Evolutionary conservation across 2,113 vertebrate genomes (phyloP).

Genomic region (Cisticola juncidis): DNA sequence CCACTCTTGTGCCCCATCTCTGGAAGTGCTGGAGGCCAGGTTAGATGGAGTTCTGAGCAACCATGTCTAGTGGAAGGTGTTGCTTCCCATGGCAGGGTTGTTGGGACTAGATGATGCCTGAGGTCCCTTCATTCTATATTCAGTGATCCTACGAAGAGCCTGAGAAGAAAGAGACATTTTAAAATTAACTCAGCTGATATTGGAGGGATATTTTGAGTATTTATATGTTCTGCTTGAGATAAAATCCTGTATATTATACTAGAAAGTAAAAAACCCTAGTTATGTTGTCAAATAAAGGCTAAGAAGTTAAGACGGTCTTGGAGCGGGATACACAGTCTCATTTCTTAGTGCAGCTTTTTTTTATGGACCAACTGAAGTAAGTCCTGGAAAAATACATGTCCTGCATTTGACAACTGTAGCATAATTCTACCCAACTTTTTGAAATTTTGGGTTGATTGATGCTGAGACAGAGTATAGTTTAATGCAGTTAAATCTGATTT

Average conservation of each 20-base stretch:
- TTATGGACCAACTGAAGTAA: not conserved
- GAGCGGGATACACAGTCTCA: not conserved
- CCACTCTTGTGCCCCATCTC: not conserved
- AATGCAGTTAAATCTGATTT: not conserved
- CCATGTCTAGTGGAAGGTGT: not conserved
- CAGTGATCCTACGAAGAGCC: not conserved
- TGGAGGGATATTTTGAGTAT: not conserved
- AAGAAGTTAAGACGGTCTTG: not conserved
- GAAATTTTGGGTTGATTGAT: not conserved
- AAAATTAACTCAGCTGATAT: not conserved
- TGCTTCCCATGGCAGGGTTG: rapidly evolving
- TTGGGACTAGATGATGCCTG: not conserved
- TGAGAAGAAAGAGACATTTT: not conserved
- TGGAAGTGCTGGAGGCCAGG: not conserved
- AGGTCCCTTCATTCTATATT: not conserved
- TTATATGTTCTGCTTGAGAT: not conserved
- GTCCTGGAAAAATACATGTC: not conserved
- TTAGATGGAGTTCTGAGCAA: not conserved
- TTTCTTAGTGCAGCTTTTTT: not conserved
- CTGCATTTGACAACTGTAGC: not conserved
- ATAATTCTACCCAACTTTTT: not conserved
- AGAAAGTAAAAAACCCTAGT: not conserved
- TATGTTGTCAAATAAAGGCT: not conserved
- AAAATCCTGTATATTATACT: not conserved
- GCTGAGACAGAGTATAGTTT: not conserved